Evolutionary conservation across 2,797 vertebrate genomes (phyloP).

Genomic region (Molossus alvarezi): DNA sequence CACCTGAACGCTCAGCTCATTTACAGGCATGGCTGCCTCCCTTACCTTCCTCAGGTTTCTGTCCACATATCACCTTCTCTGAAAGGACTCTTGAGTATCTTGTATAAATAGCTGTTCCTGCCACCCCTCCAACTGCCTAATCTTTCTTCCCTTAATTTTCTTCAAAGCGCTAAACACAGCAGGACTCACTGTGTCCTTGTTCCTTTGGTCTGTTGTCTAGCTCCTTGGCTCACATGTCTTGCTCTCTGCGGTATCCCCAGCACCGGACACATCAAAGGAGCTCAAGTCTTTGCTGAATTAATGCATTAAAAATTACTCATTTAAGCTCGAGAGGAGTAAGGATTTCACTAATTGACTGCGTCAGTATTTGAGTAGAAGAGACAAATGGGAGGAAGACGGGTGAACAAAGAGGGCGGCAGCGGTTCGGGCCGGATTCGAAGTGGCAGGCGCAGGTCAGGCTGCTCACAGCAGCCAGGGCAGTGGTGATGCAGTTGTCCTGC

Average conservation of each 20-base stretch:
- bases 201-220: background rate
- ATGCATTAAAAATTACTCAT: background rate
- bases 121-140: no score
- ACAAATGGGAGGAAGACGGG: background rate
- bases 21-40: background rate
- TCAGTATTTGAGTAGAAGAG: conserved; percentile 8
- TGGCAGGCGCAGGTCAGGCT: background rate
- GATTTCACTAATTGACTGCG: background rate
- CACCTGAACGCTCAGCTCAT: background rate
- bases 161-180: background rate
- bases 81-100: background rate
- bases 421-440: rapidly evolving
- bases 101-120: background rate
- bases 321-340: conserved; percentile 52
- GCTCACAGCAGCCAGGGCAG: background rate
- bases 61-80: background rate
- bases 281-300: background rate
- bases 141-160: background rate
- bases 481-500: rapidly evolving
- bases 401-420: background rate
- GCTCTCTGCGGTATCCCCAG: background rate
- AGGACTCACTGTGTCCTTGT: background rate
- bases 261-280: background rate
- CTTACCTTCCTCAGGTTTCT: background rate
- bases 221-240: background rate